phyloP scores from a whole-genome alignment of 2,888 invertebrate species.

The Globia sparganii region DNA sequence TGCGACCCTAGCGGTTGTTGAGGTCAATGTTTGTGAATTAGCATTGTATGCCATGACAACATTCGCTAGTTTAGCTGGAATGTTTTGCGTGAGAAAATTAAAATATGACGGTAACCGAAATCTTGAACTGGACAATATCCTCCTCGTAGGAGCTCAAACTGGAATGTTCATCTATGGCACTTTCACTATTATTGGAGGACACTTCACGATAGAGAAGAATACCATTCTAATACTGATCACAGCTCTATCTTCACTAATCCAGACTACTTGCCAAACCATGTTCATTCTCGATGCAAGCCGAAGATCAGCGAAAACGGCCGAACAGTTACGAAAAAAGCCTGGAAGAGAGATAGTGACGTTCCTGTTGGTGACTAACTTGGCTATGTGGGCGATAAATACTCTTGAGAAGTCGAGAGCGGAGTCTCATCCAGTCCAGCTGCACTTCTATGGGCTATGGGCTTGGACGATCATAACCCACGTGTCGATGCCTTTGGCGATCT shows the following conservation, averaged over 20 bases:
- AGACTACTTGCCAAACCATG: constrained; percentile 97
- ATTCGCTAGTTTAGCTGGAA: constrained; percentile 96
- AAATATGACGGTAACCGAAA: constrained; percentile 96
- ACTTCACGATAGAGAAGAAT: constrained; percentile 95
- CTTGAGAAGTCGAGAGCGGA: constrained; percentile 97
- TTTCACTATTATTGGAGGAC: constrained; percentile 98
- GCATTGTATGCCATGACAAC: constrained; percentile 96
- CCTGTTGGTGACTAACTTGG: constrained; percentile 96
- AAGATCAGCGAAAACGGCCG: constrained; percentile 94
- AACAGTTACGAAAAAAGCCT: constrained; percentile 96
- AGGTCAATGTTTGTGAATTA: constrained; percentile 97
- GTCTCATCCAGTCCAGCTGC: constrained; percentile 97
- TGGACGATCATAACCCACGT: constrained; percentile 99
- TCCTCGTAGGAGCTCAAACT: constrained; percentile 97
- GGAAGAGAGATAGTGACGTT: constrained; percentile 98
- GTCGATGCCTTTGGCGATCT: constrained; percentile 97
- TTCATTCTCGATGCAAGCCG: constrained; percentile 97
- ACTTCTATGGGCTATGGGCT: constrained; percentile 98
- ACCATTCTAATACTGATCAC: constrained; percentile 95
- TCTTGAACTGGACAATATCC: constrained; percentile 96
- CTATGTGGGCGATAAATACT: constrained; percentile 98
- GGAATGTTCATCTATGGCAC: constrained; percentile 98
- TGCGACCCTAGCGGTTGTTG: constrained; percentile 95
- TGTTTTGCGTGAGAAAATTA: constrained; percentile 95
- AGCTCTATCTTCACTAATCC: constrained; percentile 95